Conservation (phyloP, 2,888 invertebrate species). For the Anorthoa munda region DNA sequence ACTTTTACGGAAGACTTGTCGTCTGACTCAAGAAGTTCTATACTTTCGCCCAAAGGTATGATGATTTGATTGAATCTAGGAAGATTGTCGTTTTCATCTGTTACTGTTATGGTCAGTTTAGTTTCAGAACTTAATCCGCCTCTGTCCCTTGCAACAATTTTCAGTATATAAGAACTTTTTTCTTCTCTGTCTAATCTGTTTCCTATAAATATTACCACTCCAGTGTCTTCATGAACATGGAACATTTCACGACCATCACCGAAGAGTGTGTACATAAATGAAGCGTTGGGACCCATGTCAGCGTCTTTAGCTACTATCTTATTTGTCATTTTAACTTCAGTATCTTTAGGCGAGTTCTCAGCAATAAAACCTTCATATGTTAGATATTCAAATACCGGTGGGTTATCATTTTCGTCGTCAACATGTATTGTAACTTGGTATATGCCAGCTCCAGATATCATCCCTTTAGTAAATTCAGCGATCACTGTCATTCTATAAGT, state of each 20-base stretch:
- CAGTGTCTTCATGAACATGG: constrained; percentile 92
- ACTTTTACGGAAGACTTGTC: constrained; percentile 88
- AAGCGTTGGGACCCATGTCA: constrained; percentile 93
- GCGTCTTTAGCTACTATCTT: constrained; percentile 94
- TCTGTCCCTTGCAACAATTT: constrained; percentile 94
- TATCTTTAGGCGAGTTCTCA: constrained; percentile 94
- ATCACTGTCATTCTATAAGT: constrained; percentile 95
- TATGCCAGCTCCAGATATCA: constrained; percentile 93
- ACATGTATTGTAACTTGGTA: constrained; percentile 95
- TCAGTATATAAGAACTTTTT: constrained; percentile 92
- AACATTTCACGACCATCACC: constrained; percentile 95
- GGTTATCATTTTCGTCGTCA: constrained; percentile 96
- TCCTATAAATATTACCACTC: constrained; percentile 91
- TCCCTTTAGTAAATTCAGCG: constrained; percentile 94
- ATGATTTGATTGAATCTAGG: constrained; percentile 94
- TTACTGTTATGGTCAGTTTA: constrained; percentile 92
- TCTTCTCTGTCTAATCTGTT: constrained; percentile 94
- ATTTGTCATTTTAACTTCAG: constrained; percentile 93
- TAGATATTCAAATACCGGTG: constrained; percentile 94
- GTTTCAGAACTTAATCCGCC: constrained; percentile 95
- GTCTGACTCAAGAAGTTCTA: constrained; percentile 92
- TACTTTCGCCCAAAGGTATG: constrained; percentile 92
- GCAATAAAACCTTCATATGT: constrained; percentile 94
- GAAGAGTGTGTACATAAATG: constrained; percentile 93
- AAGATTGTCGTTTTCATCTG: constrained; percentile 96